Base-by-base conservation (phyloP, 2,113 vertebrate genomes). In the Rallus limicola region DNA sequence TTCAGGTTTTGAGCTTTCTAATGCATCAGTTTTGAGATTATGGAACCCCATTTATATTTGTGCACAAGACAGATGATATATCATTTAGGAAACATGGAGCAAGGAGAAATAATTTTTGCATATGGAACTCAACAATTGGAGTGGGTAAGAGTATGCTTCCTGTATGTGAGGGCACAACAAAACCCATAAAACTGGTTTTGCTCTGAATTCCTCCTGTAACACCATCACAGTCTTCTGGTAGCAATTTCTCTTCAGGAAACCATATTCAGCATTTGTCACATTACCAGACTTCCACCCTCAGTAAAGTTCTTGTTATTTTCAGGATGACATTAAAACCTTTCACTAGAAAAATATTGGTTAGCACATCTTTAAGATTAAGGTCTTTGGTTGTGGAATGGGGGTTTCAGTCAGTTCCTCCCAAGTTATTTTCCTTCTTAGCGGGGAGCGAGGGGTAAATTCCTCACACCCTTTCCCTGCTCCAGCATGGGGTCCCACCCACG, bases 211-310 rank as follows among this genome's bases (percentile, higher is more conserved):
- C 72, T 95, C 90, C 80, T 67, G 58, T 50, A 83, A 20, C 23
- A 40, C 34, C 33, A 60, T 79, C 78, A 71, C 31, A 75, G 28
- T 84, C 63, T 94, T 92, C 58, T 89, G 86, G 48, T 92, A 62
- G 40, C 64, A 92, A 20, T 68, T 92, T 92, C 44, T 91, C 55
- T 93, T 28, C 91, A 77, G 44, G 83, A 86, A 92, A 88, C 80
- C 88, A 92, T 70, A 88, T 92, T 96, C 94, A 86, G 40, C 31
- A 55, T 70, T 90, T 96, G 70, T 82, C 88, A 89, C 91, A 76
- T 92, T 85, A 87, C 69, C 91, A 95, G 86, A 88, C 33, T 95
- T 94, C 74, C 28, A 95, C n/a, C 17, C 62, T 90, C 87, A 94
- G 78, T 67, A 87, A 85, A 91, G 83, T 23, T 91, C 67, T 26